Conservation (phyloP, 1,140 invertebrate species). For the Penaeus indicus region DNA sequence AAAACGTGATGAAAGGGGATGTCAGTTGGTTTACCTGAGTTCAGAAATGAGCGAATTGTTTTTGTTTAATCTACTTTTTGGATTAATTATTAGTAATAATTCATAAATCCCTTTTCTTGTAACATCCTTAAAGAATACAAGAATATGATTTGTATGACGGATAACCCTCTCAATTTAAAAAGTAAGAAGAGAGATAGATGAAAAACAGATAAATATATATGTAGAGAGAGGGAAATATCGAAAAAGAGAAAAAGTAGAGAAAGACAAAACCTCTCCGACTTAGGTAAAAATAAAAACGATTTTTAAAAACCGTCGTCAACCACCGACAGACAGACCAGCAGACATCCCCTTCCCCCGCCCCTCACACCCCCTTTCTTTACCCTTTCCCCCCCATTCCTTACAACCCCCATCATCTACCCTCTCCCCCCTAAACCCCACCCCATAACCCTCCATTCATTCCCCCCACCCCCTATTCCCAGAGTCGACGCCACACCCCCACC, state of each 20-base stretch:
- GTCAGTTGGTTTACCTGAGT: too few relatives aligned
- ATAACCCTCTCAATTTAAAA: neutral
- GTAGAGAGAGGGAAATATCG: neutral
- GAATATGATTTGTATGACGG: neutral
- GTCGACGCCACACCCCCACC: neutral
- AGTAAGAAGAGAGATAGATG: neutral
- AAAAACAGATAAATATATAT: neutral
- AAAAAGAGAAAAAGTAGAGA: neutral
- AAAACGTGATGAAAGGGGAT: too few relatives aligned
- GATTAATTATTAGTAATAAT: neutral
- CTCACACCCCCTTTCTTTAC: too few relatives aligned
- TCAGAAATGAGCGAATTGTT: too few relatives aligned
- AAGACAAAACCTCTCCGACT: too few relatives aligned
- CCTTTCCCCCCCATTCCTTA: neutral
- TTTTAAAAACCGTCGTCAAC: neutral
- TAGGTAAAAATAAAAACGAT: neutral
- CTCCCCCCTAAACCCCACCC: neutral
- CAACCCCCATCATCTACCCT: neutral
- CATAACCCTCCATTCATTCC: neutral
- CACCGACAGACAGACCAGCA: conserved; percentile 19
- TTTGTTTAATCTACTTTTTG: too few relatives aligned
- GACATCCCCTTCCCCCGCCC: neutral
- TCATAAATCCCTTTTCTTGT: too few relatives aligned
- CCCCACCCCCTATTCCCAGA: neutral
- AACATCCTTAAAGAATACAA: neutral